Evolutionary conservation across 1,140 invertebrate species (phyloP), one percentile per base, ranked within the genome.

Genomic region (Amyelois transitella): DNA sequence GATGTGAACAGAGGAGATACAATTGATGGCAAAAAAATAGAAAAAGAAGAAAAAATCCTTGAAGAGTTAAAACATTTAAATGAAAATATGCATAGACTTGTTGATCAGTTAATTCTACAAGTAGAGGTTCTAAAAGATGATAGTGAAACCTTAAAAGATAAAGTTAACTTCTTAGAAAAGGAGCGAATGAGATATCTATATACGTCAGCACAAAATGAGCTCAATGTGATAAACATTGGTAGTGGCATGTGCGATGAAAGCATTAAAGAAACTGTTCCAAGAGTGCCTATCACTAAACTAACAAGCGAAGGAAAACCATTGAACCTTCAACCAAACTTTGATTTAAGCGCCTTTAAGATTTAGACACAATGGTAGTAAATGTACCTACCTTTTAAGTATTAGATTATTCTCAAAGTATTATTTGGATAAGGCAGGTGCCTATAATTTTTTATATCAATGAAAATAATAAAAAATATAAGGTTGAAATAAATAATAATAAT

Each of bases 21-120:
- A 43, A 57, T 55, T 10, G 69, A 78, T 62, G 87, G 81, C 2
- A 88, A 76, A 43, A 81, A 82, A 62, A 91, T 90, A 1, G 92
- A 92, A 77, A 88, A 90, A 43, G 88, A 90, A 6, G 70, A 78
- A 47, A 88, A 72, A 21, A 90, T 93, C 25, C 88, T 93, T 47
- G 92, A 93, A 73, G 92, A 93, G 73, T 73, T 93, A 25, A 86
- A 88, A 65, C 91, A 85, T 44, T 73, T 90, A 1, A 92, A 91
- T 66, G 84, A 89, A 48, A 91, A 91, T 64, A 67, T 92, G 18
- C 81, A 90, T 60, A 86, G 83, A 12, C 79, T 92, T 24, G 85
- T 93, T 17, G 89, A 89, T 19, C 89, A 90, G 69, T 75, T 93
- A 28, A 72, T 93, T 4, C 75, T 85, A 38, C 89, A 93, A 74